phyloP scores from a whole-genome alignment of 2,888 invertebrate species.

The Trichogramma evanescens region DNA sequence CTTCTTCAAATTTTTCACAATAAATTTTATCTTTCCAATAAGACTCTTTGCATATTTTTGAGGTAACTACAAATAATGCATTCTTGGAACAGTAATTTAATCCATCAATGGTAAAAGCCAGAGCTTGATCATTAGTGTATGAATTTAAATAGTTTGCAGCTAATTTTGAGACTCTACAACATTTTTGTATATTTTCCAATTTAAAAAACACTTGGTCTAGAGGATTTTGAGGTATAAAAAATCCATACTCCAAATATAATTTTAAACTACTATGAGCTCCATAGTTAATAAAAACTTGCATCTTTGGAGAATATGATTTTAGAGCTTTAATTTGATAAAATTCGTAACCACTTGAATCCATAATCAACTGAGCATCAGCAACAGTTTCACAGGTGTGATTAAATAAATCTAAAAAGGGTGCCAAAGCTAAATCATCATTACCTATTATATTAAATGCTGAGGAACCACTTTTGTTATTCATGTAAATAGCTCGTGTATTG shows the following conservation, averaged over 20 bases:
- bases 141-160: conserved; percentile 58
- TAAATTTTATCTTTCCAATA: conserved; percentile 35
- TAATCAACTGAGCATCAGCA: conserved; percentile 50
- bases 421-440: conserved; percentile 57
- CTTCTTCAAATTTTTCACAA: conserved; percentile 24
- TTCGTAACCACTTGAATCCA: conserved; percentile 37
- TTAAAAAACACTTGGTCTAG: conserved; percentile 61
- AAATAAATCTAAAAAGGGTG: conserved; percentile 83
- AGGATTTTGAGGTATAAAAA: conserved; percentile 63
- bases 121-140: conserved; percentile 56
- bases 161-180: conserved; percentile 41
- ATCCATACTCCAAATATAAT: conserved; percentile 83
- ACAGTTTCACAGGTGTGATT: conserved; percentile 68
- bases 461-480: conserved; percentile 50
- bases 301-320: conserved; percentile 53
- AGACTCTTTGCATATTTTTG: conserved; percentile 23
- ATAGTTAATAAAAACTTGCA: conserved; percentile 84
- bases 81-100: conserved; percentile 60
- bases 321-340: conserved; percentile 54
- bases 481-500: conserved; percentile 77
- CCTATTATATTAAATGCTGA: conserved; percentile 26
- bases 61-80: conserved; percentile 32
- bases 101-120: conserved; percentile 59
- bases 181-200: conserved; percentile 51
- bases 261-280: conserved; percentile 75